Base-by-base conservation (phyloP, 2,797 vertebrate genomes). In the Macropus fuliginosus region DNA sequence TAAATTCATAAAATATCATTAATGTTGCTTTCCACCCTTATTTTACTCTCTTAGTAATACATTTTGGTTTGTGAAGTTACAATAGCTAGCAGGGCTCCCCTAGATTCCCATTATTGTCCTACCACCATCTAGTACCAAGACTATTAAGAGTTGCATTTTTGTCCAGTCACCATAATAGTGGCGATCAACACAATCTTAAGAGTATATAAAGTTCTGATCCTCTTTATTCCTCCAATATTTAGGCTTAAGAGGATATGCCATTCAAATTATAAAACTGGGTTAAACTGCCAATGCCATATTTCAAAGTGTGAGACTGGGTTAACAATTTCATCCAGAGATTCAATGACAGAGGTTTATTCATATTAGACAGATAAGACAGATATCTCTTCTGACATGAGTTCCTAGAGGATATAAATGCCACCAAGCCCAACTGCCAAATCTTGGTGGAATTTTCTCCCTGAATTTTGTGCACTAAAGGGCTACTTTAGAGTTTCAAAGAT, bases 401-500 rank as follows among this genome's bases (percentile, higher is more conserved):
- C 13, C 52, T 24, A 92, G 81, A 74, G 28, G 50, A 90, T 54
- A 92, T 59, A n/a, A 0, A 46, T 6, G 27, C 8, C 54, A 62
- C 55, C 90, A 31, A 8, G 29, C 5, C 52, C 13, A 54, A 91
- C 59, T 50, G 57, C 46, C 27, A 89, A 57, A 90, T 18, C 62
- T n/a, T 56, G n/a, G 24, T 90, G 96, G 59, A 91, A 56, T 92
- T 87, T 95, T 93, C 62, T 94, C 95, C 81, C 95, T 59, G 93
- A 55, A 54, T 40, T 74, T 81, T 92, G n/a, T 40, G 90, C 96
- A 97, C 92, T 55, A n/a, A 96, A 96, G 46, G 55, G 54, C 57
- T 92, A 91, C 57, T 92, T 66, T n/a, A 94, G 31, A 50, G 31
- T 66, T 40, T 52, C 87, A 55, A 94, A 91, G 8, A 55, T 56